These are phyloP conservation scores for Trinectes maculatus DNA, from an alignment of 2,113 vertebrate genomes.

Conservation along the genomic window DNA sequence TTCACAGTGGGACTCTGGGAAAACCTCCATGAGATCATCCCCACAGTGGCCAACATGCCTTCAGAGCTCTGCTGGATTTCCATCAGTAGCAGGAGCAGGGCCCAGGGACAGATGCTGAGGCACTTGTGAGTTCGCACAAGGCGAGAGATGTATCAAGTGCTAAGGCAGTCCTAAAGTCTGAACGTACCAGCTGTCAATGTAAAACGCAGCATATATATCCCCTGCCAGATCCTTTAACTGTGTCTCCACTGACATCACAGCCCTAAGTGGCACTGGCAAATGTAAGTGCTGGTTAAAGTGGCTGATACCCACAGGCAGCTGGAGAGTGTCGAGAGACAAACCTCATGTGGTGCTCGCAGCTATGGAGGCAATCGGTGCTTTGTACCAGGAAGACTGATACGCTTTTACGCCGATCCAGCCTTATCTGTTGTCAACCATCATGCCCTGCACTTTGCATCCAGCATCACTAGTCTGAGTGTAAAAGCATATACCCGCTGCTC, in stretches of 20 bases:
- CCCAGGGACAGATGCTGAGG: constrained; percentile 52
- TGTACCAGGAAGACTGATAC: constrained; percentile 26
- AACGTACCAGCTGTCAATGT: constrained; percentile 54
- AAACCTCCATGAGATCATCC: constrained; percentile 41
- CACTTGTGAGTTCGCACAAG: constrained; percentile 54
- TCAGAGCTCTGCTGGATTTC: constrained; percentile 57
- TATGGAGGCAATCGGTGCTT: constrained; percentile 24
- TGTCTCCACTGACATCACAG: constrained; percentile 32
- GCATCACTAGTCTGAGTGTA: neutral
- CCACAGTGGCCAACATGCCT: constrained; percentile 22
- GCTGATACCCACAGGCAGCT: neutral
- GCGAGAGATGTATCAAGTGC: constrained; percentile 59
- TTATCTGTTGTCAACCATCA: constrained; percentile 10
- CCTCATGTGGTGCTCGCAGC: neutral
- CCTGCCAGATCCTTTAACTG: constrained; percentile 32
- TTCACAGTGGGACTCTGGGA: constrained; percentile 32
- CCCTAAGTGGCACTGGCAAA: constrained; percentile 9
- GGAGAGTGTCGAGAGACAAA: neutral
- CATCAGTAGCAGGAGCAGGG: constrained; percentile 48
- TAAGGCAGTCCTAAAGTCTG: constrained; percentile 55
- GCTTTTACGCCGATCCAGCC: neutral
- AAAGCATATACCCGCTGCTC: too few relatives aligned
- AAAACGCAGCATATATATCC: constrained; percentile 15
- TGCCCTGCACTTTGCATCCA: constrained; percentile 23
- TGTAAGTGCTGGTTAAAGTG: constrained; percentile 25